Conservation (phyloP, 2,888 invertebrate genomes). For the Drosophila atroscutellata region DNA sequence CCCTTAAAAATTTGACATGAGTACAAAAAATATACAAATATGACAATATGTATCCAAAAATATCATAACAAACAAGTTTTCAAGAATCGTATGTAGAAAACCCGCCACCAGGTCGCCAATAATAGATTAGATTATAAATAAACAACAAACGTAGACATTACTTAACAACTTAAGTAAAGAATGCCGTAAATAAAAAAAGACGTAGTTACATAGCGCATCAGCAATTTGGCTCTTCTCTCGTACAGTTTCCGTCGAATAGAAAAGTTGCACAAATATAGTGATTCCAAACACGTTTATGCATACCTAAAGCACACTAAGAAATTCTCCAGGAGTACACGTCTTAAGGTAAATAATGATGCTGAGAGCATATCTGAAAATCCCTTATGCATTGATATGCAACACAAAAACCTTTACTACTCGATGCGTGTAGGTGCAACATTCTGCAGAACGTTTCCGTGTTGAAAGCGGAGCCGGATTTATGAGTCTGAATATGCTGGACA, state of each 20-base stretch:
- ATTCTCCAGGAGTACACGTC: conserved; percentile 33
- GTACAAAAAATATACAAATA: too few species aligned
- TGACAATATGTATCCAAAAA: background rate
- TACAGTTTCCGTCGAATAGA: background rate
- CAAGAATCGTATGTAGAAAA: conserved; percentile 26
- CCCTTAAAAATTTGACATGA: conserved; percentile 43
- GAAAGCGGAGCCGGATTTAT: conserved; percentile 37
- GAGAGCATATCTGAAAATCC: conserved; percentile 14
- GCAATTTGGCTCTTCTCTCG: conserved; percentile 27
- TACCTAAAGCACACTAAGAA: conserved; percentile 44
- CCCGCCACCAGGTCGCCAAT: conserved; percentile 45
- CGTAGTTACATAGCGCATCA: conserved; percentile 38
- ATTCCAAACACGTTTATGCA: conserved; percentile 30
- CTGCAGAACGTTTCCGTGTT: conserved; percentile 25
- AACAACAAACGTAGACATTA: conserved; percentile 18
- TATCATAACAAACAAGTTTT: conserved; percentile 25
- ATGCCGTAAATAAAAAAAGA: conserved; percentile 26
- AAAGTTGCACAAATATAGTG: background rate
- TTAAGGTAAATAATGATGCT: conserved; percentile 22
- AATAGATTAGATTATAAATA: conserved; percentile 46
- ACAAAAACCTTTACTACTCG: conserved; percentile 29
- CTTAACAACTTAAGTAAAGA: conserved; percentile 28
- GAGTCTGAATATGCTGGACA: conserved; percentile 21
- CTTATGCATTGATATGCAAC: conserved; percentile 31
- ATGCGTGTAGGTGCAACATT: conserved; percentile 29